phyloP scores from a whole-genome alignment of 1,140 invertebrate species.

The Andrena cerasifolii region DNA sequence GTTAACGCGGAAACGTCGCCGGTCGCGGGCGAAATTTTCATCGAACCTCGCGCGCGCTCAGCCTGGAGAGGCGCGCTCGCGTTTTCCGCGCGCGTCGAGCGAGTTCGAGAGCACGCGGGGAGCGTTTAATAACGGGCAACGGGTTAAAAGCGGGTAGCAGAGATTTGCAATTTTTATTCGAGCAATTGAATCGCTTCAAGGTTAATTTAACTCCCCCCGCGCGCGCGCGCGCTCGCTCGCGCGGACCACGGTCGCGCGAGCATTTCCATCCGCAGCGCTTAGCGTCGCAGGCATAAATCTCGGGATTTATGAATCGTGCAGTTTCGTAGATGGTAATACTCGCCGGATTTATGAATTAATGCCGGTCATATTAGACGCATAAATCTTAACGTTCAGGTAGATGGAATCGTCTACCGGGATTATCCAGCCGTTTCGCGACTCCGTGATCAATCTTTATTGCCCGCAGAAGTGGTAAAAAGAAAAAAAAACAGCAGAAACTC shows the following conservation, averaged over 20 bases:
- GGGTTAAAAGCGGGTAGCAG: constrained; percentile 19
- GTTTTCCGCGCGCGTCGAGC: not conserved
- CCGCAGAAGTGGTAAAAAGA: not conserved
- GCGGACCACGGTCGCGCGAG: constrained; percentile 8
- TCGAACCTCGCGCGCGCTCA: not conserved
- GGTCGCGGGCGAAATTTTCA: not conserved
- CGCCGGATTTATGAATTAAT: constrained; percentile 65
- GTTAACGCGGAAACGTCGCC: not conserved
- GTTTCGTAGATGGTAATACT: constrained; percentile 62
- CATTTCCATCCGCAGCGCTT: constrained; percentile 42
- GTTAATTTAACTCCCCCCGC: constrained; percentile 50
- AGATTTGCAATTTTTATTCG: constrained; percentile 46
- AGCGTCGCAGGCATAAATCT: constrained; percentile 55
- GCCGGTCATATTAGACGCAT: constrained; percentile 64
- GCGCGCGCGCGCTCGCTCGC: not conserved
- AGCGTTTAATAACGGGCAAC: constrained; percentile 15
- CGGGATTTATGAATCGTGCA: constrained; percentile 61
- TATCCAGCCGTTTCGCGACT: constrained; percentile 42
- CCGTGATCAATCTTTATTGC: constrained; percentile 38
- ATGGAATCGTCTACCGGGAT: constrained; percentile 54
- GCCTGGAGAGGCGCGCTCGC: not conserved
- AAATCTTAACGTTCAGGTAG: constrained; percentile 58
- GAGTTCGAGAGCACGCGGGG: not conserved
- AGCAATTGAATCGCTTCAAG: constrained; percentile 51
- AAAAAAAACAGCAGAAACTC: not conserved